phyloP scores from a whole-genome alignment of 1,140 invertebrate species.

The Sinonovacula constricta region DNA sequence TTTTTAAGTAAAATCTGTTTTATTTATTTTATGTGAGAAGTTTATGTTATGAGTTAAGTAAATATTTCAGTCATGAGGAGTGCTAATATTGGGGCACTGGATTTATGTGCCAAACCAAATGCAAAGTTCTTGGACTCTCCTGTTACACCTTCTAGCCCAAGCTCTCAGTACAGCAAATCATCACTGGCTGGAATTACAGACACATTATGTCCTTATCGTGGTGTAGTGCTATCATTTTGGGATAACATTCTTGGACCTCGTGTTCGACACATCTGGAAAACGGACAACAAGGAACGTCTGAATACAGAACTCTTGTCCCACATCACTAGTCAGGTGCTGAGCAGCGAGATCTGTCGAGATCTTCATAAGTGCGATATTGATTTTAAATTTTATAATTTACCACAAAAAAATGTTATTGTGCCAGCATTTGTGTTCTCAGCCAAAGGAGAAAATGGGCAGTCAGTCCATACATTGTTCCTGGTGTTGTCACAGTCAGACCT shows the following conservation, averaged over 20 bases:
- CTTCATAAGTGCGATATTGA: constrained; percentile 60
- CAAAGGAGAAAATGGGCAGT: constrained; percentile 51
- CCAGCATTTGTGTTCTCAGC: constrained; percentile 72
- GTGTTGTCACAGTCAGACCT: constrained; percentile 63
- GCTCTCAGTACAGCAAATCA: constrained; percentile 60
- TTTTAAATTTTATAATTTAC: constrained; percentile 68
- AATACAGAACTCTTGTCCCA: constrained; percentile 58
- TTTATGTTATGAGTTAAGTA: too few species aligned
- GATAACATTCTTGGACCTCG: constrained; percentile 74
- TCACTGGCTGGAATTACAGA: constrained; percentile 54
- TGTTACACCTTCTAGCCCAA: constrained; percentile 64
- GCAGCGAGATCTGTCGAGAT: constrained; percentile 71
- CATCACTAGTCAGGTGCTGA: constrained; percentile 68
- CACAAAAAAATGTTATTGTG: constrained; percentile 65
- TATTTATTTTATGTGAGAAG: too few species aligned
- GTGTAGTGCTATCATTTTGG: constrained; percentile 67
- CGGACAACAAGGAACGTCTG: constrained; percentile 39
- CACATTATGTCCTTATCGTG: constrained; percentile 54
- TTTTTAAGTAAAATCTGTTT: too few species aligned
- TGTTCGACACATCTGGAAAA: constrained; percentile 68
- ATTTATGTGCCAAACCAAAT: too few species aligned
- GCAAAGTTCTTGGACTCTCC: not conserved
- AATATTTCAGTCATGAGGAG: too few species aligned
- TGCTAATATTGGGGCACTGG: too few species aligned
- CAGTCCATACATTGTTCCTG: constrained; percentile 64